Percentiles rank a stretch among this genome's conserved stretches.
Conservation (phyloP, 2,113 vertebrate genomes). For the Cheilinus undulatus region DNA sequence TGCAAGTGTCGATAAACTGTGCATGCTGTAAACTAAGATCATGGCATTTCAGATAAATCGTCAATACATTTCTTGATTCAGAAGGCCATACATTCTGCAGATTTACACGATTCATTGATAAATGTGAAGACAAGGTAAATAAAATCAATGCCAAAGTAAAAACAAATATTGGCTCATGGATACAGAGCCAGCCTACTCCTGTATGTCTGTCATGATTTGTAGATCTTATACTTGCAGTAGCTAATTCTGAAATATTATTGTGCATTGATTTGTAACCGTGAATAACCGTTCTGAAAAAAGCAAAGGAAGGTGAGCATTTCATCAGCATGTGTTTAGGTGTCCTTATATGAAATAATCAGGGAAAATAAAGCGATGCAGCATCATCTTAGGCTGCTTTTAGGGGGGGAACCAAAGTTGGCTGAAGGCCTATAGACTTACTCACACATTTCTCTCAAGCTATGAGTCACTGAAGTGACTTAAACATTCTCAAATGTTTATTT, state of each 20-base stretch:
- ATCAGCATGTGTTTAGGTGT: background rate
- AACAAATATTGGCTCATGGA: no score
- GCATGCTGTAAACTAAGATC: constrained; percentile 1
- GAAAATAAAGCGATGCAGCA: no score
- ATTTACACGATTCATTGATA: background rate
- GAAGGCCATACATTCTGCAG: background rate
- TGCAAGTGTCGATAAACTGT: constrained; percentile 7
- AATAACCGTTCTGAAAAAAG: no score
- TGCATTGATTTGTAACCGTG: no score
- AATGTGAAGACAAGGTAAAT: background rate
- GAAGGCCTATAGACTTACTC: background rate
- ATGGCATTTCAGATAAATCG: background rate
- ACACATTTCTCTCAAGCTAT: background rate
- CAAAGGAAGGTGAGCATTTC: no score
- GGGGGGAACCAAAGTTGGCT: background rate
- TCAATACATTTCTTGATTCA: constrained; percentile 21
- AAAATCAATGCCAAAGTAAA: no score
- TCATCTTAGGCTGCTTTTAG: background rate
- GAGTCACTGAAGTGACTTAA: no score
- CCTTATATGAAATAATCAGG: background rate
- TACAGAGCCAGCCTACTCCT: no score
- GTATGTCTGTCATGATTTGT: no score
- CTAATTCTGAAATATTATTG: no score
- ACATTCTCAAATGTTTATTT: background rate
- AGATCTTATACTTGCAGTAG: no score